These are phyloP conservation scores for Axis porcinus DNA, from an alignment of 2,113 vertebrate genomes.

Conservation along the genomic window DNA sequence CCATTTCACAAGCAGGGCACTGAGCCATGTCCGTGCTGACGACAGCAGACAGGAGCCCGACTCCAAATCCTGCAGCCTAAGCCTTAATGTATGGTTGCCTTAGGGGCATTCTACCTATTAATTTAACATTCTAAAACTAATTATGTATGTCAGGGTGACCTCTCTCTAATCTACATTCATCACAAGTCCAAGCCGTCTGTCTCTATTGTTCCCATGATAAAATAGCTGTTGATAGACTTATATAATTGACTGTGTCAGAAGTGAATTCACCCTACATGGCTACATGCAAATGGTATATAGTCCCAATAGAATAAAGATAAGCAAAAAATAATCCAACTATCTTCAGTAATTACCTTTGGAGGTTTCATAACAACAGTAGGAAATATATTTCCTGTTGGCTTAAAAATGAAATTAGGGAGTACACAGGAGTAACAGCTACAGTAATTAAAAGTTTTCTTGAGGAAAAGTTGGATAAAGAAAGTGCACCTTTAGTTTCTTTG, in stretches of 20 bases:
- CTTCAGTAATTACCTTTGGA: slow-evolving; percentile 81
- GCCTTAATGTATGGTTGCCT: slow-evolving; percentile 77
- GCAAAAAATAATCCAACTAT: slow-evolving; percentile 79
- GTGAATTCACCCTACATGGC: slow-evolving; percentile 70
- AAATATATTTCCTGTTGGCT: slow-evolving; percentile 64
- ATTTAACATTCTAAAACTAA: slow-evolving; percentile 83
- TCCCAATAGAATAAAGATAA: slow-evolving; percentile 80
- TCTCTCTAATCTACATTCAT: slow-evolving; percentile 85
- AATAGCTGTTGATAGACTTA: slow-evolving; percentile 82
- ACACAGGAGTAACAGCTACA: slow-evolving; percentile 22
- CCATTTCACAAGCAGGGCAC: slow-evolving; percentile 67
- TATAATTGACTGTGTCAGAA: slow-evolving; percentile 80
- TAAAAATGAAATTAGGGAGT: slow-evolving; percentile 58
- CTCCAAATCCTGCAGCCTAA: slow-evolving; percentile 70
- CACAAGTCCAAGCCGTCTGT: slow-evolving; percentile 77
- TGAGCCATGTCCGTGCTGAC: slow-evolving; percentile 75
- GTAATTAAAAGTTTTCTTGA: slow-evolving; percentile 48
- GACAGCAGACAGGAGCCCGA: slow-evolving; percentile 63
- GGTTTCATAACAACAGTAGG: slow-evolving; percentile 60
- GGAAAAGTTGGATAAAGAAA: slow-evolving; percentile 24
- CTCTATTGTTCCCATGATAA: slow-evolving; percentile 81
- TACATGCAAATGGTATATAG: slow-evolving; percentile 75
- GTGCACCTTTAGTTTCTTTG: not conserved
- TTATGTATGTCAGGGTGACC: slow-evolving; percentile 86
- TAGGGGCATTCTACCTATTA: slow-evolving; percentile 80